Evolutionary conservation across 1,140 invertebrate species (phyloP).

Genomic region (Heliconius hewitsoni): DNA sequence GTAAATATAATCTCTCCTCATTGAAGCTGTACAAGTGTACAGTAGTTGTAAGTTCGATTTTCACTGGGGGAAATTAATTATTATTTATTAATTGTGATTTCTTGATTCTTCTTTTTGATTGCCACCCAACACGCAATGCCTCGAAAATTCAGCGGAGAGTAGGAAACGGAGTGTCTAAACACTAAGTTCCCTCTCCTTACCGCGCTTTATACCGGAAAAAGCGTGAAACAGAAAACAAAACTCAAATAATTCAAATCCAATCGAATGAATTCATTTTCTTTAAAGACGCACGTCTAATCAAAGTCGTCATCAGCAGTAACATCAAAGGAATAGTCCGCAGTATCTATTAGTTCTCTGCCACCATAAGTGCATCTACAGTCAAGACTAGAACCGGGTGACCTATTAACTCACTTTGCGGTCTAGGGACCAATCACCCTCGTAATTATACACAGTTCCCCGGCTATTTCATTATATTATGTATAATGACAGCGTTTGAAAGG

Average conservation of each 20-base stretch:
- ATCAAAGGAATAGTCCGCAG: background rate
- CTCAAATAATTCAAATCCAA: background rate
- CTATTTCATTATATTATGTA: conserved; percentile 11
- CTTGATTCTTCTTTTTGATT: too few species aligned
- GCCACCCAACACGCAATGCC: background rate
- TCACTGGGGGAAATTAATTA: background rate
- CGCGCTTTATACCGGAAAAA: too few species aligned
- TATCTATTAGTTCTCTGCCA: conserved; percentile 9
- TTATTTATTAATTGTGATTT: background rate
- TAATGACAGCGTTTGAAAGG: background rate
- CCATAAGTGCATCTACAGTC: conserved; percentile 28
- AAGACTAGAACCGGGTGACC: conserved; percentile 37
- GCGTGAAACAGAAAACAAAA: too few species aligned
- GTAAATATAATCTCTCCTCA: too few species aligned
- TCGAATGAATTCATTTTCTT: background rate
- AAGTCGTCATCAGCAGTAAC: background rate
- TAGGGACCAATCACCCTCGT: conserved; percentile 30
- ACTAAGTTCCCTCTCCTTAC: too few species aligned
- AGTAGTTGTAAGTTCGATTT: too few species aligned
- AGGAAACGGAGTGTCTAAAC: too few species aligned
- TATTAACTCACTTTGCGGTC: conserved; percentile 33
- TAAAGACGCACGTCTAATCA: background rate
- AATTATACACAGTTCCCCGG: conserved; percentile 27
- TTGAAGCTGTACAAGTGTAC: too few species aligned
- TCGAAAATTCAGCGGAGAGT: too few species aligned